Percentiles rank a stretch among this genome's conserved stretches.
These are phyloP conservation scores for Leptinotarsa texana DNA, from an alignment of 1,140 invertebrate genomes.

Conservation along the genomic window DNA sequence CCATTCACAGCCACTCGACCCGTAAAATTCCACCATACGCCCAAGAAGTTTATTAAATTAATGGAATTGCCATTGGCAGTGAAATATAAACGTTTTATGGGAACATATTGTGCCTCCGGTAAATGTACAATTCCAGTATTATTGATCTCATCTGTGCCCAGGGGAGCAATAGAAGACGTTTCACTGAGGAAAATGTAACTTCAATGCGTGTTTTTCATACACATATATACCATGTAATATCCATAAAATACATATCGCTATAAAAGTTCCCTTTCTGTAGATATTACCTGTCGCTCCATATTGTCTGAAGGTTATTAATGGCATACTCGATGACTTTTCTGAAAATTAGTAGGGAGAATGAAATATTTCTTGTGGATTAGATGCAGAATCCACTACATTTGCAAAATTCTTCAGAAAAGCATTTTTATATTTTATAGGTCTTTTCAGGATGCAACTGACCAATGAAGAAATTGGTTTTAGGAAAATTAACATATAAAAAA, in stretches of 20 bases:
- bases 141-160: conserved; percentile 25
- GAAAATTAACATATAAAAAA: too few species aligned
- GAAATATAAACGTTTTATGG: conserved; percentile 31
- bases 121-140: conserved; percentile 28
- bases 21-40: conserved; percentile 12
- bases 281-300: neutral
- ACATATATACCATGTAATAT: conserved; percentile 42
- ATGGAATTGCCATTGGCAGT: conserved; percentile 22
- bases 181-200: conserved; percentile 46
- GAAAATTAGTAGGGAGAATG: too few species aligned
- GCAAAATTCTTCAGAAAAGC: too few species aligned
- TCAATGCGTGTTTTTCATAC: conserved; percentile 39
- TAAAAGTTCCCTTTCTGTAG: neutral
- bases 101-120: conserved; percentile 27
- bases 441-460: too few species aligned
- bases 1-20: neutral
- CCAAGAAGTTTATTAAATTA: conserved; percentile 25
- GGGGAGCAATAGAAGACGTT: conserved; percentile 38
- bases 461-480: too few species aligned
- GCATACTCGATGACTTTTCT: neutral
- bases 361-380: too few species aligned
- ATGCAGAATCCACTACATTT: too few species aligned
- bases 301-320: neutral
- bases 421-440: too few species aligned
- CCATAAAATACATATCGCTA: conserved; percentile 44